phyloP scores from a whole-genome alignment of 2,888 invertebrate species.

The Aphrophora alni region DNA sequence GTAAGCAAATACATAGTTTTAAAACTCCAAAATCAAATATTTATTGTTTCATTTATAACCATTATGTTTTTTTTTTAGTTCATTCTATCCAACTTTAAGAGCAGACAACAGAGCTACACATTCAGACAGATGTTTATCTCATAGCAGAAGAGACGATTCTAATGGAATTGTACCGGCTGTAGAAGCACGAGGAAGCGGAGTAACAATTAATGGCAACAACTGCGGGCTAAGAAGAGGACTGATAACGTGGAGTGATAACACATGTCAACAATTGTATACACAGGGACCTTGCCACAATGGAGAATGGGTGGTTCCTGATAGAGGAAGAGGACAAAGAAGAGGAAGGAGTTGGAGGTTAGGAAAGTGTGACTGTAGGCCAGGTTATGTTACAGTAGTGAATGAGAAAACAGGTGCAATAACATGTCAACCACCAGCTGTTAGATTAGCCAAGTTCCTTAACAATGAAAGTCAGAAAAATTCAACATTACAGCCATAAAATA shows the following conservation, averaged over 20 bases:
- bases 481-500: background rate
- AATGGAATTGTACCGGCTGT: conserved; percentile 32
- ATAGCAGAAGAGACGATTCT: conserved; percentile 47
- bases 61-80: conserved; percentile 37
- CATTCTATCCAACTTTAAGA: conserved; percentile 45
- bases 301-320: conserved; percentile 69
- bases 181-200: conserved; percentile 43
- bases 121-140: conserved; percentile 46
- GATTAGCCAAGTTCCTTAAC: conserved; percentile 70
- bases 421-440: conserved; percentile 69
- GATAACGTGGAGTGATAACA: conserved; percentile 64
- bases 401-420: conserved; percentile 55
- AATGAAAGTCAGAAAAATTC: conserved; percentile 52
- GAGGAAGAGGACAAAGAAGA: conserved; percentile 49
- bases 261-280: conserved; percentile 78
- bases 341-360: conserved; percentile 57
- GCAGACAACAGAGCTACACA: conserved; percentile 27
- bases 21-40: too few species aligned
- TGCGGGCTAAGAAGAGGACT: conserved; percentile 55
- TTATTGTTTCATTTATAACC: too few species aligned
- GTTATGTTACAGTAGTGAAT: conserved; percentile 60
- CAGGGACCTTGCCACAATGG: conserved; percentile 78
- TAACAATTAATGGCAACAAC: conserved; percentile 10
- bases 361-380: conserved; percentile 74
- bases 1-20: too few species aligned